Evolutionary conservation across 2,113 vertebrate genomes (phyloP).

Genomic region (Seriola quinqueradiata): DNA sequence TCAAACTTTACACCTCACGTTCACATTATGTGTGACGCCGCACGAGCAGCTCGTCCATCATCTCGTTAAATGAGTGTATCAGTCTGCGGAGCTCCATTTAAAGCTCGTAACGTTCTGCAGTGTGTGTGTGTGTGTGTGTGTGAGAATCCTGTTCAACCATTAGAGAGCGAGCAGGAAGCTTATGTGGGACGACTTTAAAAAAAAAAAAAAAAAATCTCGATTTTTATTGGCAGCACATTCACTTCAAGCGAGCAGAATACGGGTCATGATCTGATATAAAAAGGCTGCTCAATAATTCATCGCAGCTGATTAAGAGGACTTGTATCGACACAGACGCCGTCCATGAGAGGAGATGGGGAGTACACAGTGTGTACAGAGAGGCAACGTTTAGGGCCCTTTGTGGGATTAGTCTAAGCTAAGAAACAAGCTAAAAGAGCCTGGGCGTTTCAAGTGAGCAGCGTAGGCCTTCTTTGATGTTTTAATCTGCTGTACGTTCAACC

Average conservation of each 20-base stretch:
- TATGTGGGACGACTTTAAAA: conserved; percentile 63
- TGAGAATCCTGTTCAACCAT: conserved; percentile 33
- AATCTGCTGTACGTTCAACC: conserved; percentile 31
- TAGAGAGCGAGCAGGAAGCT: conserved; percentile 31
- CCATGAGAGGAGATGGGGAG: conserved; percentile 30
- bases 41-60: conserved; percentile 26
- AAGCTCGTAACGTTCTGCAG: conserved; percentile 33
- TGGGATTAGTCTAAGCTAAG: conserved; percentile 52
- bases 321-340: conserved; percentile 63
- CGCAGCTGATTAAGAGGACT: conserved; percentile 74
- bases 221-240: conserved; percentile 74
- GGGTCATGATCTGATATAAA: conserved; percentile 83
- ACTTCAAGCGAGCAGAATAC: conserved; percentile 72
- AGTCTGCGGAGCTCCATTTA: conserved; percentile 34
- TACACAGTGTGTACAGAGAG: conserved; percentile 22
- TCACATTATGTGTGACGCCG: not conserved
- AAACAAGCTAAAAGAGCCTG: conserved; percentile 13
- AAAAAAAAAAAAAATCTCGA: conserved; percentile 40
- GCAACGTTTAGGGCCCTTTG: conserved; percentile 51
- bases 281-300: conserved; percentile 81
- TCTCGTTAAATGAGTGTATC: conserved; percentile 41
- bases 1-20: not conserved
- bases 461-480: conserved; percentile 48
- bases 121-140: not conserved
- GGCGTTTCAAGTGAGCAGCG: conserved; percentile 11